Base-by-base conservation (phyloP, 2,888 invertebrate species). In the Tachina grossa region DNA sequence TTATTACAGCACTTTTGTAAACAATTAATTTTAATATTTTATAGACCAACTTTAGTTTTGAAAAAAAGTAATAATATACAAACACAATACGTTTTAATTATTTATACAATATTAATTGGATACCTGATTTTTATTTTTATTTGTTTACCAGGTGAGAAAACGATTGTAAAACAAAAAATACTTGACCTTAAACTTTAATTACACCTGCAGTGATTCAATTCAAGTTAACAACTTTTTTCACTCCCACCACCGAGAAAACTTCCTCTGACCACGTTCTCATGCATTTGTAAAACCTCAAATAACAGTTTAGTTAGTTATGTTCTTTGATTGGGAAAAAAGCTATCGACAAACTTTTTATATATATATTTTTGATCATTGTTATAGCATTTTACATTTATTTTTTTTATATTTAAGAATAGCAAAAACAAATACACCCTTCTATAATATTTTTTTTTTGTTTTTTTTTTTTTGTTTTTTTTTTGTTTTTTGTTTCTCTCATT, bases 131-230 rank as follows among this genome's bases (percentile, higher is more conserved):
- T 68, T 16, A 13, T 16, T 51, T 59, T 43, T 19, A 16, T 53
- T 51, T 51, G 13, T 43, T 49, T 31, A 43, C 16, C 68, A 57
- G 41, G 53, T n/a, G 77, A 39, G 53, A 69, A 63, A 59, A 22
- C 2, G 16, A 57, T 66, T 13, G 6, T 55, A 72, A 49, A 41
- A 22, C 39, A 55, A 68, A 63, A 74, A 16, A 77, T 45, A 79
- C 59, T 83, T 85, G 85, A 85, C 85, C 85, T 85, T 85, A 83
- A 83, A 85, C 85, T 83, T 85, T 83, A 83, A 83, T 83, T 83
- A 76, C 76, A 80, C 55, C 83, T 83, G 77, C 83, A 83, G 47
- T 76, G 31, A 41, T 79, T 79, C 31, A 68, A 55, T 74, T 31
- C 51, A 75, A 61, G 31, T 81, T 51, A 61, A 75, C 45, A 19